Percentiles rank a stretch among this genome's conserved stretches.
Conservation (phyloP, 1,140 invertebrate genomes). For the Chymomyza costata region DNA sequence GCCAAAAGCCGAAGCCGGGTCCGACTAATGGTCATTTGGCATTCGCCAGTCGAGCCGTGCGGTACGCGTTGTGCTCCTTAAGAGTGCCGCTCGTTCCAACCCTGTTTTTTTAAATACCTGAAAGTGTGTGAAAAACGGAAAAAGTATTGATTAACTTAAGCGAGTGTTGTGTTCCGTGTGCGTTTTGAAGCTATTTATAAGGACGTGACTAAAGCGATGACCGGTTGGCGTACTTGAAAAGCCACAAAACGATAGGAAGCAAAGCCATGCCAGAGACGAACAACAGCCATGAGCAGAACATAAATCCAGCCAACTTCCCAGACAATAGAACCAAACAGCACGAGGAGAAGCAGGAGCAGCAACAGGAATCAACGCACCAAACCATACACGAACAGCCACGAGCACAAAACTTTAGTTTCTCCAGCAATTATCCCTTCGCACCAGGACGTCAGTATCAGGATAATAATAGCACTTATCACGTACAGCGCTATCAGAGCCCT, state of each 20-base stretch:
- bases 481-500: conserved; percentile 51
- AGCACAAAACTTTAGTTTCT: conserved; percentile 63
- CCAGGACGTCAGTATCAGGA: conserved; percentile 32
- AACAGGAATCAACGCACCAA: background rate
- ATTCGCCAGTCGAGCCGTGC: conserved; percentile 59
- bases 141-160: conserved; percentile 62
- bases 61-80: conserved; percentile 57
- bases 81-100: conserved; percentile 15
- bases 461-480: conserved; percentile 24
- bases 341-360: conserved; percentile 6
- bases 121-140: conserved; percentile 11
- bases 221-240: conserved; percentile 12
- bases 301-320: conserved; percentile 58
- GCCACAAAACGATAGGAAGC: conserved; percentile 2
- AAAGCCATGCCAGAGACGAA: conserved; percentile 56
- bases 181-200: conserved; percentile 38
- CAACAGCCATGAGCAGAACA: conserved; percentile 48
- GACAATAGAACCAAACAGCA: conserved; percentile 39
- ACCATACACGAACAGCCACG: conserved; percentile 3
- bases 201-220: conserved; percentile 8
- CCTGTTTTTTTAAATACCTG: conserved; percentile 8
- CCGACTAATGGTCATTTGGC: conserved; percentile 59
- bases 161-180: conserved; percentile 17
- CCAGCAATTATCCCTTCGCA: conserved; percentile 63
- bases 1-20: conserved; percentile 26